Evolutionary conservation across 2,113 vertebrate genomes (phyloP).

Genomic region (Sterrhoptilus dennistouni): DNA sequence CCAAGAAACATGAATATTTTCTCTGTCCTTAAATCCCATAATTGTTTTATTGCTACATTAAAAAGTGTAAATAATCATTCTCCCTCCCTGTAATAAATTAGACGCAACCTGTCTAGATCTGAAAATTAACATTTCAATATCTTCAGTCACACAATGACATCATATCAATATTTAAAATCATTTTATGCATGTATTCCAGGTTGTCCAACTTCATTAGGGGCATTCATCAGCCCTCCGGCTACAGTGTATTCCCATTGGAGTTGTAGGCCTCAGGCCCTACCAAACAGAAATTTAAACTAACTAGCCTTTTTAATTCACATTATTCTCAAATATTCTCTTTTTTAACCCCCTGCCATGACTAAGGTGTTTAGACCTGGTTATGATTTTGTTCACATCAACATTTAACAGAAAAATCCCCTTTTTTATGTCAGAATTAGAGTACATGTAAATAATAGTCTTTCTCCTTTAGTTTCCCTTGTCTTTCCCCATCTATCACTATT

Average conservation of each 20-base stretch:
- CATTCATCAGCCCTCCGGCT: conserved; percentile 91
- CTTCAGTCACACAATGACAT: conserved; percentile 89
- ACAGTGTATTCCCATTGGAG: conserved; percentile 82
- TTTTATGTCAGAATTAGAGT: conserved; percentile 45
- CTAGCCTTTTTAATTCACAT: conserved; percentile 81
- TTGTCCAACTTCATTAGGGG: conserved; percentile 99
- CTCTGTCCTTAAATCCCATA: conserved; percentile 57
- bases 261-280: conserved; percentile 83
- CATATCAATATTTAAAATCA: conserved; percentile 98
- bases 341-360: conserved; percentile 69
- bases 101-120: conserved; percentile 81
- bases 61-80: conserved; percentile 84
- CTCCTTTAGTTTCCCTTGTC: neutral
- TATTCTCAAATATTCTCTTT: conserved; percentile 78
- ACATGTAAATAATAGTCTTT: conserved; percentile 2
- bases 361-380: conserved; percentile 61
- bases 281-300: conserved; percentile 86
- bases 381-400: conserved; percentile 53
- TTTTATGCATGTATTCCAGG: conserved; percentile 98
- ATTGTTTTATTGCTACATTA: conserved; percentile 77
- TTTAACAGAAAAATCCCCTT: conserved; percentile 35
- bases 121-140: conserved; percentile 97
- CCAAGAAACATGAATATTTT: conserved; percentile 1
- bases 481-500: neutral
- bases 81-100: conserved; percentile 78